Evolutionary conservation across 2,113 vertebrate species (phyloP).

Genomic region (Mionectes macconnelli): DNA sequence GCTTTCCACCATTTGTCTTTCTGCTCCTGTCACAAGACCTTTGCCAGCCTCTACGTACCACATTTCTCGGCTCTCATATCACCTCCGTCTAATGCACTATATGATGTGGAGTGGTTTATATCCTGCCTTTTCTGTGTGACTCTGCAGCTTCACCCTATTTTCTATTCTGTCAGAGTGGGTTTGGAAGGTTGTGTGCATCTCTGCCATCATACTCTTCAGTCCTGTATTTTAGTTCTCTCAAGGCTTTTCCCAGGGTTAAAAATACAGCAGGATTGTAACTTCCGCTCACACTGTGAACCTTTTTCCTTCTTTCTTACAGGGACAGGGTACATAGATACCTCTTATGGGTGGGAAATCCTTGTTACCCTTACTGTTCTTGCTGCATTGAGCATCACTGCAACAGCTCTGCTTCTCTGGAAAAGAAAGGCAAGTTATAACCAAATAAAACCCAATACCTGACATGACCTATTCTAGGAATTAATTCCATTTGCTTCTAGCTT

Average conservation of each 20-base stretch:
- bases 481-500: neutral
- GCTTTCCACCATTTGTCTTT: neutral
- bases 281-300: neutral
- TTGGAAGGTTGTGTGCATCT: neutral
- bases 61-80: neutral
- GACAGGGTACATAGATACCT: constrained; percentile 33
- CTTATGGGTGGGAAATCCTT: neutral
- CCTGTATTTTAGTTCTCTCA: neutral
- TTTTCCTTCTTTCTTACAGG: constrained; percentile 48
- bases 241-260: neutral
- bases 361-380: neutral
- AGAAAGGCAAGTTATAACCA: constrained; percentile 66
- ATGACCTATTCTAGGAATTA: neutral
- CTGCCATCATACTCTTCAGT: neutral
- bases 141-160: neutral
- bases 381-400: constrained; percentile 42
- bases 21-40: neutral
- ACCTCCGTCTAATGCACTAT: neutral
- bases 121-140: neutral
- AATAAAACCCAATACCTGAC: neutral
- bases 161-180: neutral
- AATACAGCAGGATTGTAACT: neutral
- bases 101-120: neutral
- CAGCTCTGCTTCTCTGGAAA: constrained; percentile 72
- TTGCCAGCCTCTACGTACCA: neutral